A percentile compares a stretch with the other conserved stretches of the same genome.
phyloP scores from a whole-genome alignment of 2,113 vertebrate species.

The Terrapene triunguis region DNA sequence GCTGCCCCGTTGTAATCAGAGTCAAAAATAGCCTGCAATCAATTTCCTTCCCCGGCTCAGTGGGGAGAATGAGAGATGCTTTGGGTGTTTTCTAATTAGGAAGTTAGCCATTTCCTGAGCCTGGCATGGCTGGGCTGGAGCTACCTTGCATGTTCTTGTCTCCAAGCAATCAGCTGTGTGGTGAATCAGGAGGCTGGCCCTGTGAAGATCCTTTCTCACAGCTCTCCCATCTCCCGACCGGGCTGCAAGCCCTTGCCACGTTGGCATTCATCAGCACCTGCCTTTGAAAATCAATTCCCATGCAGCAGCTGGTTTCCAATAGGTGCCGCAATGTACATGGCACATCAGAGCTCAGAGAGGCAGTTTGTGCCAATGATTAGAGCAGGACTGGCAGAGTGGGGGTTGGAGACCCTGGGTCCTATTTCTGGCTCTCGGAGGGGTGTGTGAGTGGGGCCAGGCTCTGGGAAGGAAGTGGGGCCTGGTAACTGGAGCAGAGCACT shows the following conservation, averaged over 20 bases:
- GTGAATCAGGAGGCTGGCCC: neutral
- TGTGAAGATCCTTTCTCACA: neutral
- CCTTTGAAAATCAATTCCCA: neutral
- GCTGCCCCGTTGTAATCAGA: neutral
- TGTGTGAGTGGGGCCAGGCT: too few relatives aligned
- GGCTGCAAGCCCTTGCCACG: neutral
- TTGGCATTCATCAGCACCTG: conserved; percentile 9
- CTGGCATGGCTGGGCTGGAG: neutral
- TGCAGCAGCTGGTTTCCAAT: conserved; percentile 4
- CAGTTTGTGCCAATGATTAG: neutral
- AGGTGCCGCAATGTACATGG: neutral
- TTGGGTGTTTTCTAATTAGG: neutral
- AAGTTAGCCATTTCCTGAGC: neutral
- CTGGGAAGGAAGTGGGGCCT: neutral
- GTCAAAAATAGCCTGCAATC: neutral
- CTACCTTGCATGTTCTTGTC: neutral
- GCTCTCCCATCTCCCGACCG: neutral
- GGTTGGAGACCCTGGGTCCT: neutral
- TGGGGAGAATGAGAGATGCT: neutral
- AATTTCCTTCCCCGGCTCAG: neutral
- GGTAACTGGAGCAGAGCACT: neutral
- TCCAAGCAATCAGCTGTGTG: neutral
- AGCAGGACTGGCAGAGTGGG: neutral
- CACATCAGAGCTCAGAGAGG: neutral
- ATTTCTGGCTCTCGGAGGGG: neutral